Percentiles rank a stretch among this genome's conserved stretches.
Conservation (phyloP, 2,113 vertebrate species). For the Sinocyclocheilus grahami region DNA sequence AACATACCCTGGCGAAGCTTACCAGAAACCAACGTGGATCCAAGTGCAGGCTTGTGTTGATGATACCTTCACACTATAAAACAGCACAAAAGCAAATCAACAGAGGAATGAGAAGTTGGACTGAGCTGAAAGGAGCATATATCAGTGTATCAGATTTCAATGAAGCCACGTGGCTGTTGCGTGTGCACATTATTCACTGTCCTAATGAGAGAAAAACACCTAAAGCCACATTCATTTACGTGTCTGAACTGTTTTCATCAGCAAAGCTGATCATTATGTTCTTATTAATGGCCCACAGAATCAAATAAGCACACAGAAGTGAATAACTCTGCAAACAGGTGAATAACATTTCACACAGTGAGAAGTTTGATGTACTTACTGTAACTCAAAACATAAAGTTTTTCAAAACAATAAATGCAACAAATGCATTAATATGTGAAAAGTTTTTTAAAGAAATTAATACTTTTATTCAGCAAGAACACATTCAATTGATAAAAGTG, state of each 20-base stretch:
- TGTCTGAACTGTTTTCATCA: background rate
- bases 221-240: background rate
- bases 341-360: background rate
- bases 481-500: too few species aligned
- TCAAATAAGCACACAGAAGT: too few species aligned
- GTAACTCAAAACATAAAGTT: background rate
- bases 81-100: background rate
- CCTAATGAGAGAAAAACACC: constrained; percentile 14
- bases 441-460: too few species aligned
- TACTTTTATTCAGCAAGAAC: too few species aligned
- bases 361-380: background rate
- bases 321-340: background rate
- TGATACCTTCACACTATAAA: background rate
- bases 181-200: constrained; percentile 9
- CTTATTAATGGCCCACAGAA: background rate
- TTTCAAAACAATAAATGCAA: background rate
- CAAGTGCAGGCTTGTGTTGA: background rate
- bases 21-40: background rate
- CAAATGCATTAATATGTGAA: background rate
- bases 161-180: background rate
- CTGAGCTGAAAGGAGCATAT: constrained; percentile 6
- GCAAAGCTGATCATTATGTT: constrained; percentile 13
- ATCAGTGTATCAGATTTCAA: constrained; percentile 22
- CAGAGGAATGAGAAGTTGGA: constrained; percentile 18
- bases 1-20: background rate